phyloP scores from a whole-genome alignment of 2,797 vertebrate species.

The Alcedo quadribrachys region DNA sequence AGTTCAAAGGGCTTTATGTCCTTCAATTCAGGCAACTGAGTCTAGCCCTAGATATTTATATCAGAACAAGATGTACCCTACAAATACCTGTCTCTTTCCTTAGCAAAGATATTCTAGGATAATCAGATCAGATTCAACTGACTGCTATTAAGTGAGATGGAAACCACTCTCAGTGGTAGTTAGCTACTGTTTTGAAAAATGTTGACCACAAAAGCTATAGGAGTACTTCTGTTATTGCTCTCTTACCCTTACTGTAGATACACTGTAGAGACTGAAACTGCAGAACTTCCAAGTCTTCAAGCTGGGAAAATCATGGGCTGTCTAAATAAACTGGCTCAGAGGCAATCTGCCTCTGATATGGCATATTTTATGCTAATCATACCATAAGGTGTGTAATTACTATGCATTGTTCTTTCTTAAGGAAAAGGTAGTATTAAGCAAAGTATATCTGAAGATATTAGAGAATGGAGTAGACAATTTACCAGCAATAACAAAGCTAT shows the following conservation, averaged over 20 bases:
- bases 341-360: background rate
- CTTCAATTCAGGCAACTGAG: background rate
- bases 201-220: background rate
- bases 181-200: background rate
- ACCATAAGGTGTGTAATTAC: background rate
- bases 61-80: background rate
- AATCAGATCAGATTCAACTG: background rate
- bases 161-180: background rate
- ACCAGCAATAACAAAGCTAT: background rate
- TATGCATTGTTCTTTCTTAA: background rate
- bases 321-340: background rate
- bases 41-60: background rate
- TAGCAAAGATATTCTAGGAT: background rate
- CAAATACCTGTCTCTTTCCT: background rate
- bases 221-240: background rate
- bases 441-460: background rate
- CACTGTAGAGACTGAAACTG: background rate
- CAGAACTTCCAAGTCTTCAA: background rate
- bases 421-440: background rate
- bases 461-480: background rate
- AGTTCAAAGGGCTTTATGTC: background rate
- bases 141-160: background rate
- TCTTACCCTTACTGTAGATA: background rate
- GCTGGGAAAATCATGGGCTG: background rate
- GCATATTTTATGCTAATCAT: background rate